These are phyloP conservation scores for Clistopyga incitator DNA, from an alignment of 2,888 invertebrate species.

Conservation along the genomic window DNA sequence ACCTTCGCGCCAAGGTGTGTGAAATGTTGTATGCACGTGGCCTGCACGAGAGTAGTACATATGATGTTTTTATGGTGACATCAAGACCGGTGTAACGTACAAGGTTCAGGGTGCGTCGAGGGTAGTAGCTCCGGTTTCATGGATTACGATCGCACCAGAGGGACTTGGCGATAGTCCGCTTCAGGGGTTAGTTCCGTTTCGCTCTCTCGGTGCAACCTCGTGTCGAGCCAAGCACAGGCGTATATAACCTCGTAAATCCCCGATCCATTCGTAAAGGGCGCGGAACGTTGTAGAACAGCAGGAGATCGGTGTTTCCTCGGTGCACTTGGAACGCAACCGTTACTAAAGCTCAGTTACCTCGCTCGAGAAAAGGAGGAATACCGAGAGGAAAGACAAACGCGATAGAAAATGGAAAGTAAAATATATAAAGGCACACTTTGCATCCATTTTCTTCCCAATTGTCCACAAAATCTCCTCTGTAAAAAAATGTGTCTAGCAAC, in stretches of 20 bases:
- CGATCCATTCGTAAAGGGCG: slow-evolving; percentile 28
- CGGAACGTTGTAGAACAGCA: slow-evolving; percentile 10
- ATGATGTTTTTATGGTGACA: slow-evolving; percentile 4
- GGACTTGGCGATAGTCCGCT: neutral
- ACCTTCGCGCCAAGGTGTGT: neutral
- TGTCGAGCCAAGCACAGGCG: neutral
- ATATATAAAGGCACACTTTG: neutral
- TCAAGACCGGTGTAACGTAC: slow-evolving; percentile 7
- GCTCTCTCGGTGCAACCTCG: slow-evolving; percentile 1
- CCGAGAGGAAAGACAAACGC: neutral
- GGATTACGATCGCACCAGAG: slow-evolving; percentile 27
- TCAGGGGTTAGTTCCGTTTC: neutral
- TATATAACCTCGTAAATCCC: slow-evolving; percentile 32
- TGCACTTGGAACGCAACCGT: slow-evolving; percentile 22
- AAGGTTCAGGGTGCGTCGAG: slow-evolving; percentile 2
- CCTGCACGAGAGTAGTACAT: neutral
- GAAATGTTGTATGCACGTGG: neutral
- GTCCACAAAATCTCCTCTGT: neutral
- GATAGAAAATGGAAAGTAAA: neutral
- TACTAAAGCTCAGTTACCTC: slow-evolving; percentile 60
- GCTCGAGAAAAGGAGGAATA: slow-evolving; percentile 39
- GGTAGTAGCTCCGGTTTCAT: neutral
- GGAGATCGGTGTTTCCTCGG: neutral
- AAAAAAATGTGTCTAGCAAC: neutral
- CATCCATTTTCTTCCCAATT: neutral